Conservation (phyloP, 1,140 invertebrate species). For the Rhagoletis pomonella region DNA sequence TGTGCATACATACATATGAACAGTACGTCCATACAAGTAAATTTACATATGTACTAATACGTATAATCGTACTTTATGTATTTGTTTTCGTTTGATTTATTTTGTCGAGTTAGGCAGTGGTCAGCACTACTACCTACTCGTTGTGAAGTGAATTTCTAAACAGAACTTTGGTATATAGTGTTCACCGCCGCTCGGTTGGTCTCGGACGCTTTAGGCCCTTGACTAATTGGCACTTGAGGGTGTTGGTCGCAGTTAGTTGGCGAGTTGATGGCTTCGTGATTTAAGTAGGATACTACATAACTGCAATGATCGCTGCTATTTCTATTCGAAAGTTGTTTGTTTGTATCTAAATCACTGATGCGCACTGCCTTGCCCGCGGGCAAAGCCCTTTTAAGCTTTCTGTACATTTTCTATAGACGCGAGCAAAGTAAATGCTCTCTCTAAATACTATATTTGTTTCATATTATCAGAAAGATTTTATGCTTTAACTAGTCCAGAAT, state of each 20-base stretch:
- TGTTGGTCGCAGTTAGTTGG: neutral
- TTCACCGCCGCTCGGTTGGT: neutral
- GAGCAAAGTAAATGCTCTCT: too few species aligned
- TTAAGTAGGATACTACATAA: neutral
- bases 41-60: too few species aligned
- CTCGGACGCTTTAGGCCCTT: neutral
- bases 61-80: neutral
- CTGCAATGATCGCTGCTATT: neutral
- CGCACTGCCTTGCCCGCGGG: too few species aligned
- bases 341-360: too few species aligned
- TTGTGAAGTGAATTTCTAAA: neutral
- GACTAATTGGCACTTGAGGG: conserved; percentile 40
- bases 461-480: too few species aligned
- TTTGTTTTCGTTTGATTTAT: neutral
- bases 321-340: too few species aligned
- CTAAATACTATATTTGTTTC: too few species aligned
- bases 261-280: neutral
- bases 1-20: too few species aligned
- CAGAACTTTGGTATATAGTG: neutral
- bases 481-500: too few species aligned
- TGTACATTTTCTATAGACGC: too few species aligned
- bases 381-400: too few species aligned
- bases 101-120: neutral
- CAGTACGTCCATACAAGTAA: too few species aligned
- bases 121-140: neutral